A percentile compares a stretch with the other conserved stretches of the same genome.
phyloP scores from a whole-genome alignment of 2,113 vertebrate genomes.

The Oceanites oceanicus region DNA sequence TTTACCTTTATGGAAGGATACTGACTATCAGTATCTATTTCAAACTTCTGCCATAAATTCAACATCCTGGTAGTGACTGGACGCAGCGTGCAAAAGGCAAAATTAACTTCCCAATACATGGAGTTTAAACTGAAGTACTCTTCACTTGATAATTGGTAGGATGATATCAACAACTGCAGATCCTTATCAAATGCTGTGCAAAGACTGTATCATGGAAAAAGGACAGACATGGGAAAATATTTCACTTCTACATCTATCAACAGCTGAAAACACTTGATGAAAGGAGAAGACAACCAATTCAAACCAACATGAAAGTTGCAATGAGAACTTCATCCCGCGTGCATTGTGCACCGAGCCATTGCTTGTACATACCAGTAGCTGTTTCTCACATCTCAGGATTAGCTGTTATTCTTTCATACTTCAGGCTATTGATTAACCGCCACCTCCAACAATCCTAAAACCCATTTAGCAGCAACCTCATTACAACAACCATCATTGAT shows the following conservation, averaged over 20 bases:
- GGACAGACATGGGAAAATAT: background rate
- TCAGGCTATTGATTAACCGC: background rate
- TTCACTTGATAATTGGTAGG: background rate
- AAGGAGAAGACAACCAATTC: background rate
- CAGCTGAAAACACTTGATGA: background rate
- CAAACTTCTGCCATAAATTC: background rate
- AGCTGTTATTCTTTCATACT: background rate
- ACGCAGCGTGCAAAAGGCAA: background rate
- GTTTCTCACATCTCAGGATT: background rate
- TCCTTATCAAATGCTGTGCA: background rate
- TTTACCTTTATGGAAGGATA: background rate
- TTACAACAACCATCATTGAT: background rate
- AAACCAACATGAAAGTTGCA: background rate
- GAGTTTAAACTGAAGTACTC: background rate
- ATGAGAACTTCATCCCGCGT: fast-evolving
- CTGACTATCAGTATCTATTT: background rate
- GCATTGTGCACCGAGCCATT: background rate
- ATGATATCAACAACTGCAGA: background rate
- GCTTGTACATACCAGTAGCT: background rate
- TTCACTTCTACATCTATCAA: background rate
- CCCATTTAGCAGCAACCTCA: background rate
- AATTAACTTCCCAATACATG: background rate
- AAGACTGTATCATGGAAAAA: background rate
- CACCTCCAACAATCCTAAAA: background rate
- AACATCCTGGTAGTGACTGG: background rate